These are phyloP conservation scores for Melanotaenia nigrans DNA, from an alignment of 2,797 vertebrate species.

Conservation along the genomic window DNA sequence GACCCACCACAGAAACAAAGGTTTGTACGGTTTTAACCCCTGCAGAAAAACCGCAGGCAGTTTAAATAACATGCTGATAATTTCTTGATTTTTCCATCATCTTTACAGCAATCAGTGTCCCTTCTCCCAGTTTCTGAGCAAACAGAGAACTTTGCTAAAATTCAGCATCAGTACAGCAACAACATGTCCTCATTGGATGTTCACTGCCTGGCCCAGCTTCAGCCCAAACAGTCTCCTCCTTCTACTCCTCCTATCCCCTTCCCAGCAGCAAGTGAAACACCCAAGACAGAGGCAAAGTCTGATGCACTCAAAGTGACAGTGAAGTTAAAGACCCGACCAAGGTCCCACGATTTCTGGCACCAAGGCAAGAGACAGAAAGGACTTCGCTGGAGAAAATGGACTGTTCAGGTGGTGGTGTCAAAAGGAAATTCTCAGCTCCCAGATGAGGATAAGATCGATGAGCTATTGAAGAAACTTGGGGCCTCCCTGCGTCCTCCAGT, in stretches of 20 bases:
- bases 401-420: conserved; percentile 90
- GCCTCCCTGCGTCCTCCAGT: conserved; percentile 90
- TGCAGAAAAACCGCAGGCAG: neutral
- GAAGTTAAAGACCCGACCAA: conserved; percentile 90
- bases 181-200: conserved; percentile 96
- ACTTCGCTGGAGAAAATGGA: conserved; percentile 97
- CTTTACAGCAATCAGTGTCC: conserved; percentile 82
- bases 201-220: conserved; percentile 93
- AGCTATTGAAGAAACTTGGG: conserved; percentile 90
- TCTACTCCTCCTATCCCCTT: conserved; percentile 87
- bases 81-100: neutral
- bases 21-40: conserved; percentile 74
- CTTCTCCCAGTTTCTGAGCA: conserved; percentile 81
- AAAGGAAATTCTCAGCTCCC: conserved; percentile 89
- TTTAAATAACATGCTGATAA: neutral
- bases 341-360: conserved; percentile 85
- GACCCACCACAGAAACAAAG: conserved; percentile 85
- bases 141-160: conserved; percentile 85
- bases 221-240: conserved; percentile 87
- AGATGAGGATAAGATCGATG: conserved; percentile 92
- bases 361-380: conserved; percentile 92
- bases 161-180: conserved; percentile 94
- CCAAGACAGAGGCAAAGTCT: conserved; percentile 86
- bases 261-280: conserved; percentile 72
- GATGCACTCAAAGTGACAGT: conserved; percentile 94